A percentile compares a stretch with the other conserved stretches of the same genome.
Evolutionary conservation across 2,113 vertebrate genomes (phyloP).

Genomic region (Python bivittatus): DNA sequence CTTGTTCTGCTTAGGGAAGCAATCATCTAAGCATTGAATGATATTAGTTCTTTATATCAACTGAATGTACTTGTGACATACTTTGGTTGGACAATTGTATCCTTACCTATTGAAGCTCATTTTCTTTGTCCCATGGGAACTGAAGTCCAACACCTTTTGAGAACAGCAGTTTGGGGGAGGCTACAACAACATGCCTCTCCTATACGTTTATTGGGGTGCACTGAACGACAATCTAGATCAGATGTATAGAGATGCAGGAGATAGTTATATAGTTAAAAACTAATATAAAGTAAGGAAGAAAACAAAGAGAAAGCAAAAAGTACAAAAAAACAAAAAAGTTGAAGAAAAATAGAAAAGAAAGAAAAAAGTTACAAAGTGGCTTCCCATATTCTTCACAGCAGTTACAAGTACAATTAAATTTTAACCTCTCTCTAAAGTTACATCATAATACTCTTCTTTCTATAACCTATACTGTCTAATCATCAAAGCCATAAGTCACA

Average conservation of each 20-base stretch:
- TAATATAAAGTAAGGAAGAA: too few species aligned
- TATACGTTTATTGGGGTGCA: not conserved
- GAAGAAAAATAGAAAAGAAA: too few species aligned
- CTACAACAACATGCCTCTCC: not conserved
- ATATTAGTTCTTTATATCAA: not conserved
- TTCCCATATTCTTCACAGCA: too few species aligned
- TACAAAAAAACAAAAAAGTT: too few species aligned
- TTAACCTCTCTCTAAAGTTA: too few species aligned
- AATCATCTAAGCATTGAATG: not conserved
- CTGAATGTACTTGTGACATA: not conserved
- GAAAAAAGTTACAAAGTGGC: too few species aligned
- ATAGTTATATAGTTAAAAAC: too few species aligned
- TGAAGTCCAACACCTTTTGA: not conserved
- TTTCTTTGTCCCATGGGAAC: not conserved
- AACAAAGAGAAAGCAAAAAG: too few species aligned
- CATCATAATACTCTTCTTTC: too few species aligned
- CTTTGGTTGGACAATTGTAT: not conserved
- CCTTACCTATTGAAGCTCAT: not conserved
- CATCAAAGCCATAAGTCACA: too few species aligned
- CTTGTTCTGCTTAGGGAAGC: not conserved
- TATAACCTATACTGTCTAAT: too few species aligned
- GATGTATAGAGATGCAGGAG: not conserved
- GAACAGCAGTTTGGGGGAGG: not conserved
- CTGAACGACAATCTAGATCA: not conserved
- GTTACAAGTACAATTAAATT: too few species aligned